Percentiles rank a stretch among this genome's conserved stretches.
Evolutionary conservation across 2,113 vertebrate species (phyloP).

Genomic region (Ornithorhynchus anatinus): DNA sequence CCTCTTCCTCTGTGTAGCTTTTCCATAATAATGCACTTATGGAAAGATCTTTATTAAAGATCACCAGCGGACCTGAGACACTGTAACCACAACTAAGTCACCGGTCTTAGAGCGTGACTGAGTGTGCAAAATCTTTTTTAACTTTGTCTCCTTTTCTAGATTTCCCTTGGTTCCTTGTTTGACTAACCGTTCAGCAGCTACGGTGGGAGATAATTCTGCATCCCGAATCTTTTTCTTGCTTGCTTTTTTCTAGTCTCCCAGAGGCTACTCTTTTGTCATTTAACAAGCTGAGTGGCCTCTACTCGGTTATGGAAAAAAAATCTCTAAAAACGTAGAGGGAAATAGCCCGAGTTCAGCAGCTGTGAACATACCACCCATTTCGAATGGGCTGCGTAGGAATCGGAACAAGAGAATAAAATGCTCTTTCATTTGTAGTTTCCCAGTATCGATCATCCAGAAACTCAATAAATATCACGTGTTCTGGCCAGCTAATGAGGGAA

Average conservation of each 20-base stretch:
- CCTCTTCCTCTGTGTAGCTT: neutral
- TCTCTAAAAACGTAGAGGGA: neutral
- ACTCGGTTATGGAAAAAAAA: too few species aligned
- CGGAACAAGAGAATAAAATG: too few species aligned
- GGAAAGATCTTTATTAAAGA: neutral
- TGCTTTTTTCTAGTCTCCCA: neutral
- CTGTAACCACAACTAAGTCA: too few species aligned
- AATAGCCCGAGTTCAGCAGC: neutral
- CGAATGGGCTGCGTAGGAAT: too few species aligned
- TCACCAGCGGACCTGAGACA: too few species aligned
- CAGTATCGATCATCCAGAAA: too few species aligned
- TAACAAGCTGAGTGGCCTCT: neutral
- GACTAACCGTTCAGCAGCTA: neutral
- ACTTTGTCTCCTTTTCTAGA: neutral
- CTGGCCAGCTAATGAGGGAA: too few species aligned
- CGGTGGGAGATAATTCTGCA: neutral
- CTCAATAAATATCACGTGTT: too few species aligned
- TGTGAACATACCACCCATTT: too few species aligned
- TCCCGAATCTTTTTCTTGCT: neutral
- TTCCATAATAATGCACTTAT: neutral
- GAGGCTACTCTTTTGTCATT: neutral
- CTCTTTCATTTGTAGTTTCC: too few species aligned
- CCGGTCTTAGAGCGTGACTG: too few species aligned
- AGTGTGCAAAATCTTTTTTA: too few species aligned
- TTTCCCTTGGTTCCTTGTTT: neutral